Evolutionary conservation across 2,797 vertebrate species (phyloP), one percentile per base, ranked within the genome.

Genomic region (Tauraco hartlaubi): DNA sequence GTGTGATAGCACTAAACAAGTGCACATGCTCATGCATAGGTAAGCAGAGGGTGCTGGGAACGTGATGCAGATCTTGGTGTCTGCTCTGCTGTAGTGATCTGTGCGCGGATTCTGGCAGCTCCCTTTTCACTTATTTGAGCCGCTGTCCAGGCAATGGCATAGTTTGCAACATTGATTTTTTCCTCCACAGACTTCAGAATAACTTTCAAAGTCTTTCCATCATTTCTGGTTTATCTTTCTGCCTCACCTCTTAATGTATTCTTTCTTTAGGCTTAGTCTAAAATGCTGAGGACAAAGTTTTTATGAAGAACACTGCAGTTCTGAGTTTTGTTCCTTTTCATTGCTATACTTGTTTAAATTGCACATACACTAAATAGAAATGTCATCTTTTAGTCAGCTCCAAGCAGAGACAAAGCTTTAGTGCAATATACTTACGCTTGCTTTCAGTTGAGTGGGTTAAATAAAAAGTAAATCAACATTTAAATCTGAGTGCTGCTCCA

Each of bases 1-100:
- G 51, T 80, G 72, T 23, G 69, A 2, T 9, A 22, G 26, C 43
- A 13, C n/a, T 23, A 17, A 37, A 2, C 44, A 46, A 28, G 41
- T 13, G 21, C 2, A 4, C 11, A 3, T 7, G 2, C 22, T 56
- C 31, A 15, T 8, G 48, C 12, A 9, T 5, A 31, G 61, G 23
- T 31, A 56, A 11, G 33, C 1, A 1, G 9, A 9, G n/a, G 2
- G 20, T 58, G 15, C 20, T 59, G 52, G 52, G 55, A 69, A 48
- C 0, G 1, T 12, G 43, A 5, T 25, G 15, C 52, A 71, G 48
- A 9, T 4, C 43, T 58, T 31, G 1, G n/a, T 1, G 0, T 17
- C 77, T 64, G 66, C 44, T 18, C 16, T 18, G 29, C 43, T 43
- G 0, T 14, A 8, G 7, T 9, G 23, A 43, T 71, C 33, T 28